Evolutionary conservation across 2,888 invertebrate species (phyloP).

Genomic region (Chrysomela aeneicollis): DNA sequence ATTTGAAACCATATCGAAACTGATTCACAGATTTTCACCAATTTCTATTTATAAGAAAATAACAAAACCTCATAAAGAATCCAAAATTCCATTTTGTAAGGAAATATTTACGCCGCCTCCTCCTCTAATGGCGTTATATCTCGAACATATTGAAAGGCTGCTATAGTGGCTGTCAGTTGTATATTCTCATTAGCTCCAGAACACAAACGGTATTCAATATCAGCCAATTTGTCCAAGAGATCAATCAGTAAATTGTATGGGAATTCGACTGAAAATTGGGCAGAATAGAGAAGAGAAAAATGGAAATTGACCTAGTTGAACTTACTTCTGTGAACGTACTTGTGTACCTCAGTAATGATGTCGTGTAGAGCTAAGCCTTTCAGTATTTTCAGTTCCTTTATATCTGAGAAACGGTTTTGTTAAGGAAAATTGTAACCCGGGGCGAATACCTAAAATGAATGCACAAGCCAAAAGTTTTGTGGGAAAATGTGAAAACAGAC

Average conservation of each 20-base stretch:
- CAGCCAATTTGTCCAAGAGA: constrained; percentile 86
- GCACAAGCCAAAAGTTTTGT: too few species aligned
- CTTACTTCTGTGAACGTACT: constrained; percentile 85
- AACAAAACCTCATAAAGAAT: neutral
- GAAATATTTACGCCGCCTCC: too few species aligned
- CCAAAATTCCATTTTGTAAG: too few species aligned
- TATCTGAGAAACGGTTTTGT: constrained; percentile 63
- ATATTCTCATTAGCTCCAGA: constrained; percentile 90
- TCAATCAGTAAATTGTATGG: constrained; percentile 80
- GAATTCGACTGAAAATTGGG: constrained; percentile 78
- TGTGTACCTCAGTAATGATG: constrained; percentile 90
- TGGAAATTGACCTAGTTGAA: constrained; percentile 40
- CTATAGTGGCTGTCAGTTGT: constrained; percentile 87
- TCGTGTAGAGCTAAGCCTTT: constrained; percentile 95
- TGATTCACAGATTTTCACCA: too few species aligned
- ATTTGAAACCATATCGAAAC: too few species aligned
- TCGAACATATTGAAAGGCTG: constrained; percentile 84
- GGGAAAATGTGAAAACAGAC: too few species aligned
- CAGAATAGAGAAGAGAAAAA: neutral
- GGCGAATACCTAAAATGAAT: too few species aligned
- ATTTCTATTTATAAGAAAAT: neutral
- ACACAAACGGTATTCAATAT: constrained; percentile 86
- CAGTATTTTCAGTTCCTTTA: constrained; percentile 82
- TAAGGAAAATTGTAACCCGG: constrained; percentile 24
- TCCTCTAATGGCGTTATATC: constrained; percentile 62